These are phyloP conservation scores for Pelobates cultripes DNA, from an alignment of 2,797 vertebrate species.

Conservation along the genomic window DNA sequence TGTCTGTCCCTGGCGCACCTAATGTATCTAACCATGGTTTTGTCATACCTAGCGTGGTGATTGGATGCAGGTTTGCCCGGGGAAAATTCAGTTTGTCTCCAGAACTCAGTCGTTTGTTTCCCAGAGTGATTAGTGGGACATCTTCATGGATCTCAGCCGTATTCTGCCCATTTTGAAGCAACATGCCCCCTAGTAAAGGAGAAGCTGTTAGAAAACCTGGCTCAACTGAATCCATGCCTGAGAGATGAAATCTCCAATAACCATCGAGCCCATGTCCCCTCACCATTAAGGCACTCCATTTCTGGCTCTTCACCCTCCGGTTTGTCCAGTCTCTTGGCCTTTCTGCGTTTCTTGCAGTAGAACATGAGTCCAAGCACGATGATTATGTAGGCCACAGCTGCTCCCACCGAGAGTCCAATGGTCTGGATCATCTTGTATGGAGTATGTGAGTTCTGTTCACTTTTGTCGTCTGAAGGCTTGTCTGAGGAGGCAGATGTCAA, in stretches of 20 bases:
- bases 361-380: slow-evolving; percentile 97
- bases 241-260: neutral
- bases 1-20: no score
- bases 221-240: neutral
- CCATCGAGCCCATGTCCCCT: slow-evolving; percentile 22
- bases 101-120: slow-evolving; percentile 87
- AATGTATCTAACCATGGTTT: neutral
- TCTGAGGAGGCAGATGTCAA: slow-evolving; percentile 70
- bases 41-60: slow-evolving; percentile 89
- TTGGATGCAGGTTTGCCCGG: slow-evolving; percentile 86
- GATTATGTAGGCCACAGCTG: slow-evolving; percentile 96
- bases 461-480: slow-evolving; percentile 71
- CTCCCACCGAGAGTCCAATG: slow-evolving; percentile 93
- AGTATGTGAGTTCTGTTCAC: slow-evolving; percentile 73
- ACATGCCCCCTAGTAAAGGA: slow-evolving; percentile 75
- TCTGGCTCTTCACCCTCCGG: slow-evolving; percentile 92
- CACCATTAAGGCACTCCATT: slow-evolving; percentile 96
- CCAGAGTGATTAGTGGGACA: slow-evolving; percentile 87
- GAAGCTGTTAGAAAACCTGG: neutral
- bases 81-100: slow-evolving; percentile 89
- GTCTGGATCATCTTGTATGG: slow-evolving; percentile 99
- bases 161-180: slow-evolving; percentile 90
- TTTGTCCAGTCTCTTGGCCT: slow-evolving; percentile 89
- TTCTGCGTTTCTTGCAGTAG: slow-evolving; percentile 96
- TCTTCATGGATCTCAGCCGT: slow-evolving; percentile 94